Conservation (phyloP, 2,888 invertebrate species). For the Macrosiphum euphorbiae region DNA sequence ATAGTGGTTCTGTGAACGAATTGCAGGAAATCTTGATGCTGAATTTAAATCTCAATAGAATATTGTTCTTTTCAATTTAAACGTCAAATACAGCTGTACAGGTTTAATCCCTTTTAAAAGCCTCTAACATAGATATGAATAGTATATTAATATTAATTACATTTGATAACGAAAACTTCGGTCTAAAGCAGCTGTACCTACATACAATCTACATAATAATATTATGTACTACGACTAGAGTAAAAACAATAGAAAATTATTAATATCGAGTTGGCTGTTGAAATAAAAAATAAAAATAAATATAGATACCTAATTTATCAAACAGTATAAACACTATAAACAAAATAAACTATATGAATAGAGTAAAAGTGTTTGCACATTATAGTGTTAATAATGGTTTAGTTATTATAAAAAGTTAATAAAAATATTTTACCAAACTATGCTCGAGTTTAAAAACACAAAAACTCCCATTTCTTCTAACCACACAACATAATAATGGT, state of each 20-base stretch:
- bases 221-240: neutral
- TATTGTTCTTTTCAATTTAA: neutral
- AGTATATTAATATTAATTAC: neutral
- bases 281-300: neutral
- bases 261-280: neutral
- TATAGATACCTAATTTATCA: neutral
- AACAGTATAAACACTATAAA: neutral
- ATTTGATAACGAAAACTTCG: neutral
- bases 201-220: neutral
- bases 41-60: constrained; percentile 23
- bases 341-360: neutral
- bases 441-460: neutral
- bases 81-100: constrained; percentile 22
- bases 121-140: neutral
- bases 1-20: neutral
- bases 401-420: neutral
- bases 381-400: neutral
- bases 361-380: neutral
- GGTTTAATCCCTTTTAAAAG: constrained; percentile 8
- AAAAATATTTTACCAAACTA: neutral
- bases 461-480: neutral
- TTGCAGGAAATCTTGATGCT: neutral
- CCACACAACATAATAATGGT: neutral
- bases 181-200: neutral
- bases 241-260: neutral